Percentiles rank a stretch among this genome's conserved stretches.
Evolutionary conservation across 2,888 invertebrate species (phyloP).

Genomic region (Petrophora chlorosata): DNA sequence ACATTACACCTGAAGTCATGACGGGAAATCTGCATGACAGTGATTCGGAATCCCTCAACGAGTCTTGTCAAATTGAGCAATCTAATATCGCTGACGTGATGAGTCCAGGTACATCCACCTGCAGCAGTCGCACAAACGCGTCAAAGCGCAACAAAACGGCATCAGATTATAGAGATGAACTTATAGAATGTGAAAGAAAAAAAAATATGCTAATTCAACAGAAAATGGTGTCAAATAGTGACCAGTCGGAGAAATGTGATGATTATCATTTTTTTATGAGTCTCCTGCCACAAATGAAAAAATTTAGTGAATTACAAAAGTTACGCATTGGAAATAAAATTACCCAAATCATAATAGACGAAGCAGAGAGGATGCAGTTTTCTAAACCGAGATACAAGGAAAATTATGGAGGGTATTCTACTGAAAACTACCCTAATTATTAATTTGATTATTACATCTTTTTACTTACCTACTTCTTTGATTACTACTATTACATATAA

Average conservation of each 20-base stretch:
- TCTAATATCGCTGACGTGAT: conserved; percentile 17
- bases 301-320: conserved; percentile 30
- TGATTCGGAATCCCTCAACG: conserved; percentile 32
- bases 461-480: conserved; percentile 21
- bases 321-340: conserved; percentile 33
- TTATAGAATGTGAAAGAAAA: conserved; percentile 34
- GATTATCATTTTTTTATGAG: conserved; percentile 36
- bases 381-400: conserved; percentile 33
- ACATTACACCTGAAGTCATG: conserved; percentile 31
- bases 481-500: conserved; percentile 25
- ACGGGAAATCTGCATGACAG: conserved; percentile 34
- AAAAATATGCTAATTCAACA: conserved; percentile 33
- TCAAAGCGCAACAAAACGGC: conserved; percentile 34
- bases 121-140: conserved; percentile 30
- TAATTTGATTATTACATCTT: conserved; percentile 26
- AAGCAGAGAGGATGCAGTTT: conserved; percentile 36
- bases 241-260: conserved; percentile 32
- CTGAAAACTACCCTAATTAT: conserved; percentile 32
- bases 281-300: conserved; percentile 33
- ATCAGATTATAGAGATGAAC: conserved; percentile 35
- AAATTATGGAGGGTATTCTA: conserved; percentile 37
- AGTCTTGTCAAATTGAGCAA: conserved; percentile 29
- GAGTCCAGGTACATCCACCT: conserved; percentile 26
- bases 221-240: conserved; percentile 34
- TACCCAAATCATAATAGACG: conserved; percentile 33